These are phyloP conservation scores for Acronicta leporina DNA, from an alignment of 2,888 invertebrate genomes.

Conservation along the genomic window DNA sequence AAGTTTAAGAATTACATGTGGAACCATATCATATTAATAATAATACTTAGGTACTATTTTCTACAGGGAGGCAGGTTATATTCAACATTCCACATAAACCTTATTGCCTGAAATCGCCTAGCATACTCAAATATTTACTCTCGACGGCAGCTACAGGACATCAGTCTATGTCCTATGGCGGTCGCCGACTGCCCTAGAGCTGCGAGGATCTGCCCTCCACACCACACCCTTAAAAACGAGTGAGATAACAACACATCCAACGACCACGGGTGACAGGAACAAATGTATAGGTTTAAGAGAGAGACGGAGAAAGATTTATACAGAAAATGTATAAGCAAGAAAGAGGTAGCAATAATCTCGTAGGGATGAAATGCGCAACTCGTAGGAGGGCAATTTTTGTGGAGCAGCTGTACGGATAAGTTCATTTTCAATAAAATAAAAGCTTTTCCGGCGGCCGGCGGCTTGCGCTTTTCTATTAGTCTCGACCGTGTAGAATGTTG, in stretches of 20 bases:
- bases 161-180: slow-evolving; percentile 23
- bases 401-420: slow-evolving; percentile 69
- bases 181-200: slow-evolving; percentile 31
- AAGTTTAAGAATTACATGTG: too few relatives aligned
- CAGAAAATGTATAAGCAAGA: slow-evolving; percentile 47
- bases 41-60: too few relatives aligned
- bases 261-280: slow-evolving; percentile 49
- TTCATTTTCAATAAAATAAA: slow-evolving; percentile 74
- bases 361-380: slow-evolving; percentile 67
- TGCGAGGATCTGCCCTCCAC: slow-evolving; percentile 39
- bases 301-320: slow-evolving; percentile 18
- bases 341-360: slow-evolving; percentile 49
- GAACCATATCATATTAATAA: too few relatives aligned
- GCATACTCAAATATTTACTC: slow-evolving; percentile 55
- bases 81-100: too few relatives aligned
- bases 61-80: too few relatives aligned
- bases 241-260: slow-evolving; percentile 33
- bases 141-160: slow-evolving; percentile 45
- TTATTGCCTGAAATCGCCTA: slow-evolving; percentile 34
- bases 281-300: slow-evolving; percentile 30
- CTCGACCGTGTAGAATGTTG: slow-evolving; percentile 36
- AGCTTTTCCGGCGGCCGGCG: slow-evolving; percentile 53
- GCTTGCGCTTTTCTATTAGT: slow-evolving; percentile 42
- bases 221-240: slow-evolving; percentile 51
- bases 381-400: slow-evolving; percentile 62